These are phyloP conservation scores for Clepsis dumicolana DNA, from an alignment of 2,888 invertebrate genomes.

Conservation along the genomic window DNA sequence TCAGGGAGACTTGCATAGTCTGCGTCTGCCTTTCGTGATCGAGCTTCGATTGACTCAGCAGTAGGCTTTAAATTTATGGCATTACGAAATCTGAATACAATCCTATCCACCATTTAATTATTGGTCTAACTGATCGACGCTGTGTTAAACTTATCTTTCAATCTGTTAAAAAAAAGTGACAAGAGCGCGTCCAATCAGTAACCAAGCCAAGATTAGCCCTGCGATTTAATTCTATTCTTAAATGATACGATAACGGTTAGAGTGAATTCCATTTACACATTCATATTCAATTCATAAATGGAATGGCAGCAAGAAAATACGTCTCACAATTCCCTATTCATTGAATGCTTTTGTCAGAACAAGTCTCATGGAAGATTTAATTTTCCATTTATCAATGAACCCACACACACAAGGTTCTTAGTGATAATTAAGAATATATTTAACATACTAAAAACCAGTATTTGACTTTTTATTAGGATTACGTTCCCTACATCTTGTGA, in stretches of 20 bases:
- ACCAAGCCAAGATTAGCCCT: neutral
- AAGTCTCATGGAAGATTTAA: slow-evolving; percentile 17
- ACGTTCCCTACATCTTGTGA: neutral
- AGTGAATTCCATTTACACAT: slow-evolving; percentile 4
- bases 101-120: no score
- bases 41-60: no score
- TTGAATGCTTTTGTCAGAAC: slow-evolving; percentile 8
- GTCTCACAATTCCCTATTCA: slow-evolving; percentile 8
- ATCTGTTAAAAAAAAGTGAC: neutral
- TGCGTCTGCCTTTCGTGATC: no score
- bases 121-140: no score
- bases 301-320: slow-evolving; percentile 12
- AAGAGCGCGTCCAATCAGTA: neutral
- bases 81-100: no score
- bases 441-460: neutral
- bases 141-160: neutral
- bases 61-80: no score
- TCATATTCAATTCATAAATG: slow-evolving; percentile 2
- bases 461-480: neutral
- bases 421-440: neutral
- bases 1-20: no score
- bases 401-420: neutral
- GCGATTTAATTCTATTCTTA: neutral
- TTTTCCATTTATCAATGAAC: slow-evolving; percentile 13
- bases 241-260: neutral